phyloP scores from a whole-genome alignment of 2,888 invertebrate genomes.

The Esperia sulphurella region DNA sequence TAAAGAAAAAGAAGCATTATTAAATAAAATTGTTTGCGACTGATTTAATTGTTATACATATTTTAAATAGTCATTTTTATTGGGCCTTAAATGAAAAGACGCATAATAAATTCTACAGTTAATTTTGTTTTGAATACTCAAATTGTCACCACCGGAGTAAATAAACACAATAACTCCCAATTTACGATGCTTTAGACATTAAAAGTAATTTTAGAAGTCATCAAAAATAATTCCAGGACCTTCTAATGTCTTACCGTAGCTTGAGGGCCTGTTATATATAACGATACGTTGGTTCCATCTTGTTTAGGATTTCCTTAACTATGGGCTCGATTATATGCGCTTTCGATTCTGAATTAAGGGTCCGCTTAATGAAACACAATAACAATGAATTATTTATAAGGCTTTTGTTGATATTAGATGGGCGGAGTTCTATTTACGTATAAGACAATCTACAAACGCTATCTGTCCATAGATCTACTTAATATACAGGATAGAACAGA shows the following conservation, averaged over 20 bases:
- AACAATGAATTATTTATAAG: conserved; percentile 48
- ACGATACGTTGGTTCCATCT: conserved; percentile 1
- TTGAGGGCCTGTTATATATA: conserved; percentile 16
- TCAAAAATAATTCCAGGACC: conserved; percentile 19
- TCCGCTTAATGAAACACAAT: conserved; percentile 35
- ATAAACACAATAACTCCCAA: conserved; percentile 14
- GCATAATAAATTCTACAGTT: not conserved
- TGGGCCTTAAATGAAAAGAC: not conserved
- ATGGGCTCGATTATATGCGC: conserved; percentile 43
- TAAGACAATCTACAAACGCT: conserved; percentile 5
- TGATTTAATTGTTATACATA: not conserved
- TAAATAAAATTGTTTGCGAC: too few relatives aligned
- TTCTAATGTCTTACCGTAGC: conserved; percentile 15
- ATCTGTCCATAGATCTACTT: not conserved
- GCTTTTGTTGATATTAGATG: conserved; percentile 32
- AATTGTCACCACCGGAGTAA: conserved; percentile 16
- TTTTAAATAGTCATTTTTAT: not conserved
- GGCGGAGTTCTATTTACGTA: conserved; percentile 16
- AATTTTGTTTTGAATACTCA: conserved; percentile 10
- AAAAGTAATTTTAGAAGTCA: conserved; percentile 7
- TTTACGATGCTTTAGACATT: conserved; percentile 14
- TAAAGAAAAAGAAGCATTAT: not conserved
- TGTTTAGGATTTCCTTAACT: conserved; percentile 17
- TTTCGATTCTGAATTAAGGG: conserved; percentile 45
- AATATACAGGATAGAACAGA: too few relatives aligned